phyloP scores from a whole-genome alignment of 2,113 vertebrate genomes.

The Andinoacara biseriatus region DNA sequence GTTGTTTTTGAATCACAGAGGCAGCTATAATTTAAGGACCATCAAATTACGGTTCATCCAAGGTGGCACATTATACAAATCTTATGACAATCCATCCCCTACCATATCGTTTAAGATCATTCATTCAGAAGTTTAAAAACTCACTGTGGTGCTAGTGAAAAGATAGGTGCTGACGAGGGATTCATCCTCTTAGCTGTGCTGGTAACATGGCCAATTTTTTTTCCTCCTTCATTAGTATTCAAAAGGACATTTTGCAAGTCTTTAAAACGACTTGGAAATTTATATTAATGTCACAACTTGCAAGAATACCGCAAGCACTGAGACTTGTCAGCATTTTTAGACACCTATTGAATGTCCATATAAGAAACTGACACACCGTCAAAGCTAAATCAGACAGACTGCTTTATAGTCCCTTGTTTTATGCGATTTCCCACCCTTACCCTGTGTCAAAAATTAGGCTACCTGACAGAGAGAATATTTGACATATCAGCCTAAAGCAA shows the following conservation, averaged over 20 bases:
- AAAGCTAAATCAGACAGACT: conserved; percentile 43
- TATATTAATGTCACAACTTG: background rate
- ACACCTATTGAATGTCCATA: conserved; percentile 17
- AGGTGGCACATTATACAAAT: background rate
- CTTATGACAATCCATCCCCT: background rate
- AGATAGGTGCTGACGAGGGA: too few relatives aligned
- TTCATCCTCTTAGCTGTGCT: background rate
- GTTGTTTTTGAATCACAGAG: background rate
- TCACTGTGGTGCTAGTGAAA: too few relatives aligned
- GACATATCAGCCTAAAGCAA: conserved; percentile 63
- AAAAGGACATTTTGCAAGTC: background rate
- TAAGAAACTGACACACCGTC: conserved; percentile 33
- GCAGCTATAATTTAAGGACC: background rate
- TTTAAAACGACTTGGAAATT: background rate
- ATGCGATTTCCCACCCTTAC: conserved; percentile 39
- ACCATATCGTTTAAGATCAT: background rate
- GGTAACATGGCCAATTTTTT: background rate
- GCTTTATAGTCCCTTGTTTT: conserved; percentile 50
- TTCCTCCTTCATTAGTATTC: background rate
- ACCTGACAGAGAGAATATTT: conserved; percentile 66
- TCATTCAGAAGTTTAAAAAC: too few relatives aligned
- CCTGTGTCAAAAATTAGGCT: conserved; percentile 58
- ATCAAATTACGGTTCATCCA: background rate
- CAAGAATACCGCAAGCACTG: background rate
- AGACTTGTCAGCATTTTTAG: conserved; percentile 32